Evolutionary conservation across 1,140 invertebrate species (phyloP), one percentile per base, ranked within the genome.

Genomic region (Pachyrhynchus sulphureomaculatus): DNA sequence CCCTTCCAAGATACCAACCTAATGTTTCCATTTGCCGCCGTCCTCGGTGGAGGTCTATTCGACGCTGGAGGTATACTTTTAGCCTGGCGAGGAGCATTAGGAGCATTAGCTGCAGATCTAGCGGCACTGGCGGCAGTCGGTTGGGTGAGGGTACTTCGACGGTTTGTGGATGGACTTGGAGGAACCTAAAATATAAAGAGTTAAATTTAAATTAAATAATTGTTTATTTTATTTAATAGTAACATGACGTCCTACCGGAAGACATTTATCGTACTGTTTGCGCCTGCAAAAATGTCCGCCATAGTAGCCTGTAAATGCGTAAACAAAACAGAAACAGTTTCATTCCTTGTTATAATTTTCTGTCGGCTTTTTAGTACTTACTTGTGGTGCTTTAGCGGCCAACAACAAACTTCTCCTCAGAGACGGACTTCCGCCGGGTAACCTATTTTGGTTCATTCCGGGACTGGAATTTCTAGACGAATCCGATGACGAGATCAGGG

Each of bases 391-490:
- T 73, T 68, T 55, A 67, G 80, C 72, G 66, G 72, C 73, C 51
- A 70, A 62, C 49, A 68, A 62, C 33, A 76, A 51, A 55, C 75
- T 69, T 64, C 78, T 57, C 68, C 78, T 42, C 29, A 76, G 37
- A 42, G 75, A 66, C 23, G 76, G 66, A 71, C 77, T 77, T 69
- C 82, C 58, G 57, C 71, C 15, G 66, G 53, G 75, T n/a, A 10
- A 75, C 23, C 33, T 72, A 47, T 47, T 75, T 67, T 83, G 79
- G 47, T 82, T 82, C 67, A 84, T 80, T 0, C 85, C 85, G 9
- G 86, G 86, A 71, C 85, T 87, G 0, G 85, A 86, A 41, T 84
- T 86, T 41, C 86, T 73, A 2, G 84, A 84, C 0, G 86, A 87
- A 71, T 82, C 84, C 29, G 77, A 86, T 12, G 79, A 85, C 61